A percentile compares a stretch with the other conserved stretches of the same genome.
These are phyloP conservation scores for Cynocephalus volans DNA, from an alignment of 2,113 vertebrate genomes.

Conservation along the genomic window DNA sequence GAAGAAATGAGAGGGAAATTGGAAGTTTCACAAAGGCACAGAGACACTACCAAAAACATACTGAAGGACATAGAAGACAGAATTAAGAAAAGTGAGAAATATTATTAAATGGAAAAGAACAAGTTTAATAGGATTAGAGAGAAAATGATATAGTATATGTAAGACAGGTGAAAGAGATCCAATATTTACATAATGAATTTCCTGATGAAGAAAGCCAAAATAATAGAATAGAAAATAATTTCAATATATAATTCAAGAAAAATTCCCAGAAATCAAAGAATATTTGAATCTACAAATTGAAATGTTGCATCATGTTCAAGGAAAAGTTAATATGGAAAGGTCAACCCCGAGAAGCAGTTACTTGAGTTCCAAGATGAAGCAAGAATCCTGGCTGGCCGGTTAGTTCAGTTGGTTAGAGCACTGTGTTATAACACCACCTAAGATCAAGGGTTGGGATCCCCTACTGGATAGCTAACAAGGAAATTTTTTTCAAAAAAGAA, in stretches of 20 bases:
- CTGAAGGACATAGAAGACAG: neutral
- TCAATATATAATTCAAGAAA: neutral
- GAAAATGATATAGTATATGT: neutral
- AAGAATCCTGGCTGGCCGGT: too few relatives aligned
- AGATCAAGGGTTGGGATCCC: too few relatives aligned
- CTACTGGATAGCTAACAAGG: too few relatives aligned
- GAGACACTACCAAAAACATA: neutral
- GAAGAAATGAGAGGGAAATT: neutral
- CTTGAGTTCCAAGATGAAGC: neutral
- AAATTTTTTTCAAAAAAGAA: neutral
- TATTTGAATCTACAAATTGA: neutral
- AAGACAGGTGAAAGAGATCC: neutral
- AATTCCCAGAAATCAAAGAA: constrained; percentile 14
- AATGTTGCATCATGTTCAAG: neutral
- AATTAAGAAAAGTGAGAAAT: neutral
- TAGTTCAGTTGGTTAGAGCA: too few relatives aligned
- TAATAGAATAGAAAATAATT: constrained; percentile 4
- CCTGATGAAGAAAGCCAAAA: neutral
- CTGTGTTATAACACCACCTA: too few relatives aligned
- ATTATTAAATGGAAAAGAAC: constrained; percentile 26
- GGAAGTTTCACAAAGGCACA: neutral
- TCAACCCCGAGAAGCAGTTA: neutral
- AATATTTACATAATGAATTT: neutral
- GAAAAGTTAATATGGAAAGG: neutral
- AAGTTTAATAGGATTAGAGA: neutral